Evolutionary conservation across 2,797 vertebrate genomes (phyloP).

Genomic region (Chaetophractus vellerosus): DNA sequence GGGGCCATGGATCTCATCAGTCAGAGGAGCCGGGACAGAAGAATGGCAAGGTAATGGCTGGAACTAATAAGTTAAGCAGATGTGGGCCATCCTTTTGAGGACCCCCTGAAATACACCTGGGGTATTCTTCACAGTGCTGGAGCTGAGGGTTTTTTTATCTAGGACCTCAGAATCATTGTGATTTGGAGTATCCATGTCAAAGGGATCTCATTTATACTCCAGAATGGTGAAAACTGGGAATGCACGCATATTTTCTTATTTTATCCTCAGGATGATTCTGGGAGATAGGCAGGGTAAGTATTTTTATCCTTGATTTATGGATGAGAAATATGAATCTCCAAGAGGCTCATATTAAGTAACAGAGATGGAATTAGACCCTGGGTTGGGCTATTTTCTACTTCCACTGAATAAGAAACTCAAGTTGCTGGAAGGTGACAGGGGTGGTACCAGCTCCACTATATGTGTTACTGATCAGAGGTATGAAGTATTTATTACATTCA

Average conservation of each 20-base stretch:
- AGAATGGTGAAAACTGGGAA: background rate
- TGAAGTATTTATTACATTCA: background rate
- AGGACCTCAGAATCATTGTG: background rate
- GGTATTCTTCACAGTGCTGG: background rate
- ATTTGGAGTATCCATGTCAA: background rate
- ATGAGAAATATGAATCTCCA: background rate
- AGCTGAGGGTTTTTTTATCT: background rate
- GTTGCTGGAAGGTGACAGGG: background rate
- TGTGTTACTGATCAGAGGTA: background rate
- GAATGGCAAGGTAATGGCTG: background rate
- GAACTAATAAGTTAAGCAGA: background rate
- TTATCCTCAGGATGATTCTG: background rate
- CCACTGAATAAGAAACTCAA: background rate
- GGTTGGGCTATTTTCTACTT: background rate
- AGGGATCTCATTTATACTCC: background rate
- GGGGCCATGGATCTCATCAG: background rate
- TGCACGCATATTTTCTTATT: background rate
- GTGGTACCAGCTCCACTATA: background rate
- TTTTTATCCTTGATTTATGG: background rate
- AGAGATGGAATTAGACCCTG: background rate
- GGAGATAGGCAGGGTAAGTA: background rate
- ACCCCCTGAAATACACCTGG: background rate
- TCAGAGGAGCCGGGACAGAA: background rate
- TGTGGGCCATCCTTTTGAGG: background rate
- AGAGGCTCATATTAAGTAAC: background rate